phyloP scores from a whole-genome alignment of 2,797 vertebrate species.

The Danio jaintianensis region DNA sequence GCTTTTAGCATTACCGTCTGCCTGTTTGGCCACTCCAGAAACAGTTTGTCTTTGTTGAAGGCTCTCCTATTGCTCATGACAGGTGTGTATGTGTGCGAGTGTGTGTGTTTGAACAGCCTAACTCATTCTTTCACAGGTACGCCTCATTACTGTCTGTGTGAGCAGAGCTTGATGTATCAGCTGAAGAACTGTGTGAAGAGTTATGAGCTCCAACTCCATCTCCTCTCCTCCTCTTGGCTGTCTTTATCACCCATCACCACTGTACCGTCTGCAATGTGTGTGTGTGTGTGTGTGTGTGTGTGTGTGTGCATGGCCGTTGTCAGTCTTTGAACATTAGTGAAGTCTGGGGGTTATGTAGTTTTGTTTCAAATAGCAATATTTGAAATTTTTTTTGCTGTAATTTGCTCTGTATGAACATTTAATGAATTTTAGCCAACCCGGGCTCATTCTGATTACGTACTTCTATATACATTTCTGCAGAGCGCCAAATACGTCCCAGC shows the following conservation, averaged over 20 bases:
- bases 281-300: conserved; percentile 2
- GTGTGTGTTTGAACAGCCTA: conserved; percentile 1
- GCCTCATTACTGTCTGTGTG: conserved; percentile 47
- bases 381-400: no score
- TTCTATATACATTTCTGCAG: no score
- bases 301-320: background rate
- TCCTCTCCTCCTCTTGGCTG: conserved; percentile 24
- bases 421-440: no score
- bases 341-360: no score
- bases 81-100: background rate
- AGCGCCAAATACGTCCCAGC: no score
- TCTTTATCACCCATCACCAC: conserved; percentile 43
- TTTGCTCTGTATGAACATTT: no score
- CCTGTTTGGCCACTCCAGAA: conserved; percentile 15
- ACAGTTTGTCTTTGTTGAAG: conserved; percentile 26
- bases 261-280: background rate
- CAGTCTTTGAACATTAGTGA: no score
- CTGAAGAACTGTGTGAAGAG: conserved; percentile 7
- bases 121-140: conserved; percentile 45
- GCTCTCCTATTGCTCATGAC: background rate
- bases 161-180: conserved; percentile 37
- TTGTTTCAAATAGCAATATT: no score
- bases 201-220: conserved; percentile 43
- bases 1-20: background rate
- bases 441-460: no score